phyloP scores from a whole-genome alignment of 2,113 vertebrate genomes.

The Phasianus colchicus region DNA sequence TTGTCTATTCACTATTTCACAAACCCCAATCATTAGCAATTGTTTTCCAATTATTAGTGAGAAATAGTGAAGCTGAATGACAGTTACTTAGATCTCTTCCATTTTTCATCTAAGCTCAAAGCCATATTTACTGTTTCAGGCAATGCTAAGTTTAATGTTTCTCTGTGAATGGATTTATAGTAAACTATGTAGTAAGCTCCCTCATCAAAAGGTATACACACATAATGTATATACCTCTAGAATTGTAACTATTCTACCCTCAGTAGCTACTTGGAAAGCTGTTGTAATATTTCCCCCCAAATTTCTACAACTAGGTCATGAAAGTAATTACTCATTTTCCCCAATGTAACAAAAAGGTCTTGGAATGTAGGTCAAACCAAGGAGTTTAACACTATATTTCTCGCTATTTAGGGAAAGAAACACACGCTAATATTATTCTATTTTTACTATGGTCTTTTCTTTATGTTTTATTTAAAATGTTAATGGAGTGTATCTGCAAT shows the following conservation, averaged over 20 bases:
- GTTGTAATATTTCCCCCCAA: not conserved
- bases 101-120: not conserved
- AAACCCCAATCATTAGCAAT: not conserved
- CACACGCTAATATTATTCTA: conserved; percentile 30
- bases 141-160: not conserved
- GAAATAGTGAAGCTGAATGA: not conserved
- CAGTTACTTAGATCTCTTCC: not conserved
- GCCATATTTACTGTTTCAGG: not conserved
- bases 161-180: conserved; percentile 6
- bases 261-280: not conserved
- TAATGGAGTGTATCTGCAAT: conserved; percentile 81
- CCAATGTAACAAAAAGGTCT: not conserved
- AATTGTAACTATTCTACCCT: conserved; percentile 5
- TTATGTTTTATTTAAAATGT: conserved; percentile 85
- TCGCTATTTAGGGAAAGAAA: not conserved
- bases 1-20: not conserved
- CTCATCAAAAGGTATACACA: not conserved
- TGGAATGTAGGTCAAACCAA: conserved; percentile 23
- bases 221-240: not conserved
- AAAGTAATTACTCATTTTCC: not conserved
- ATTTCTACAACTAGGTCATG: not conserved
- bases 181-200: not conserved
- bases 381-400: not conserved
- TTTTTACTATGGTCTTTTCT: conserved; percentile 66
- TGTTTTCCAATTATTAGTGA: not conserved